Evolutionary conservation across 1,140 invertebrate genomes (phyloP).

Genomic region (Drosophila truncata): DNA sequence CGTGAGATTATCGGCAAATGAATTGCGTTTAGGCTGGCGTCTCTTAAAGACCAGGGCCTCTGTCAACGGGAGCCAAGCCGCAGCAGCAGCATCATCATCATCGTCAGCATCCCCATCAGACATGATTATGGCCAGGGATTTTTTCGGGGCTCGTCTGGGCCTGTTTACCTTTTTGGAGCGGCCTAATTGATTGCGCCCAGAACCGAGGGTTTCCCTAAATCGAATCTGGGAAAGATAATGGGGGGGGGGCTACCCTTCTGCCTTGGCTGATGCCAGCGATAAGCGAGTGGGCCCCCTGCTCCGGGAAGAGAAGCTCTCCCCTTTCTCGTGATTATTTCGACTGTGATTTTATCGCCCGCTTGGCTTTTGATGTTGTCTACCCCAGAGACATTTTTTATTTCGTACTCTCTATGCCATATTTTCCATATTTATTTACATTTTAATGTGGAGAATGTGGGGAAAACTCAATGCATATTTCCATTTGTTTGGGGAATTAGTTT

Average conservation of each 20-base stretch:
- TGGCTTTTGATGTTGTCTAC: constrained; percentile 60
- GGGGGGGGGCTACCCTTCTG: constrained; percentile 24
- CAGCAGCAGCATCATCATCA: constrained; percentile 25
- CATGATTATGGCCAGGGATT: constrained; percentile 31
- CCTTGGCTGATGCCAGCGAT: constrained; percentile 26
- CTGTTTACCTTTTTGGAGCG: constrained; percentile 66
- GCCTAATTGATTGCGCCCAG: constrained; percentile 77
- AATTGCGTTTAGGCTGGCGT: constrained; percentile 48
- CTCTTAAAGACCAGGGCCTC: constrained; percentile 18
- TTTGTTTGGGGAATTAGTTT: constrained; percentile 74
- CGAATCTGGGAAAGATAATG: constrained; percentile 23
- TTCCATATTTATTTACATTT: constrained; percentile 76
- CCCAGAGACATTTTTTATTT: constrained; percentile 23
- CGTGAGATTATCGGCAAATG: constrained; percentile 71
- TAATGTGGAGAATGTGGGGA: constrained; percentile 52
- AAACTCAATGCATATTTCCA: constrained; percentile 69
- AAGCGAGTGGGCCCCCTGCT: not conserved
- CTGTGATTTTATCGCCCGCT: constrained; percentile 67
- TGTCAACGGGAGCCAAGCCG: constrained; percentile 49
- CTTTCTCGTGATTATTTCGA: constrained; percentile 47
- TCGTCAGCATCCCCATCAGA: constrained; percentile 28
- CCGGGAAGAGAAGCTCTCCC: not conserved
- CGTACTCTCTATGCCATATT: constrained; percentile 41
- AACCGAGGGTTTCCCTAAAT: constrained; percentile 26
- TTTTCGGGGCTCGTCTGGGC: constrained; percentile 33